Evolutionary conservation across 1,140 invertebrate genomes (phyloP), one percentile per base, ranked within the genome.

Genomic region (Platorchestia sp.): DNA sequence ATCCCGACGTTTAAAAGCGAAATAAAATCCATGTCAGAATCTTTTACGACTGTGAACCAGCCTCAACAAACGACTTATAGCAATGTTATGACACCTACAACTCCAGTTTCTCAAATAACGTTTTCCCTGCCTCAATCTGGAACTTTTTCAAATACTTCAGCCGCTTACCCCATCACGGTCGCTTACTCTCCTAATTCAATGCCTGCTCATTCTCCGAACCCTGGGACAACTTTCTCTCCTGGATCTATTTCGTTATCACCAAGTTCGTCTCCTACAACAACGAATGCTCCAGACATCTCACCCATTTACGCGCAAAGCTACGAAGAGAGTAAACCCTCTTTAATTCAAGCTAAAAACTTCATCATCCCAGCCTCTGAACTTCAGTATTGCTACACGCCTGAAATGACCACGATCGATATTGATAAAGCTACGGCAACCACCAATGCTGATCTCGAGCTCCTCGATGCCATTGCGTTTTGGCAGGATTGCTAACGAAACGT

Each of bases 281-380:
- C 44, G 3, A 93, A 45, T 36, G 91, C 91, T 40, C 91, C 91
- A 6, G 45, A 93, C 44, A 47, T 93, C 40, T 93, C 91, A 19
- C 91, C 91, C 43, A 44, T 93, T 27, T 93, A 93, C 45, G 91
- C 91, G 5, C 91, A 93, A 10, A 93, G 91, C 44, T 93, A 44
- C 45, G 91, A 93, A 44, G 91, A 93, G 19, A 93, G 43, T 40
- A 93, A 93, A 44, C 91, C 91, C 6, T 93, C 91, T 40, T 45
- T 93, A 93, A 93, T 93, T 47, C 91, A 93, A 93, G 91, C 91
- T 5, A 93, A 45, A 36, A 93, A 93, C 36, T 93, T 93, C n/a
- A 93, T 93, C 45, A 93, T 93, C 45, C 91, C 91, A 0, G 91
- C 91, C 3, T 93, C 91, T 45, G 91, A 93, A 47, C 45, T 93